Evolutionary conservation across 2,888 invertebrate species (phyloP).

Genomic region (Drosophila falleni): DNA sequence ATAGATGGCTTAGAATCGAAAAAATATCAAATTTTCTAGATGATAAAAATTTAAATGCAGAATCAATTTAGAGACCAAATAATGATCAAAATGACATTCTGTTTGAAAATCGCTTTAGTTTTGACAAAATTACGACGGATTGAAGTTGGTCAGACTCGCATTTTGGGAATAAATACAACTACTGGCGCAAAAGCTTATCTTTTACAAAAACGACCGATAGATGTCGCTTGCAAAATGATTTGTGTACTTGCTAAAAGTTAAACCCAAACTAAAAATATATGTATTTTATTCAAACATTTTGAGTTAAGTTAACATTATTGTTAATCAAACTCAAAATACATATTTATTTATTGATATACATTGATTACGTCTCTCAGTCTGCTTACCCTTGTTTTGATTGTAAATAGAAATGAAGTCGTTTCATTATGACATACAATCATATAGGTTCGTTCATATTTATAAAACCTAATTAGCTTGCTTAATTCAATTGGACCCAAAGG

Average conservation of each 20-base stretch:
- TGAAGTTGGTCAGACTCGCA: too few relatives aligned
- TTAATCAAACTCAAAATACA: background rate
- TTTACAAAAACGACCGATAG: constrained; percentile 14
- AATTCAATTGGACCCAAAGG: constrained; percentile 57
- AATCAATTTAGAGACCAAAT: too few relatives aligned
- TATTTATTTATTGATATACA: background rate
- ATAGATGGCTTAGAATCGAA: too few relatives aligned
- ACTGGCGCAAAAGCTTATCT: background rate
- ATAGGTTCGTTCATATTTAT: constrained; percentile 27
- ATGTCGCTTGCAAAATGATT: constrained; percentile 32
- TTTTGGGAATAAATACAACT: background rate
- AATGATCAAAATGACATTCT: too few relatives aligned
- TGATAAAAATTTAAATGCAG: too few relatives aligned
- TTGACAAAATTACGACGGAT: too few relatives aligned
- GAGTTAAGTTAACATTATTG: background rate
- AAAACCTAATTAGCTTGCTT: constrained; percentile 71
- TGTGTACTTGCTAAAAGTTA: constrained; percentile 12
- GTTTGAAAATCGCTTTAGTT: too few relatives aligned
- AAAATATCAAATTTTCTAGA: too few relatives aligned
- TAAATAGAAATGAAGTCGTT: background rate
- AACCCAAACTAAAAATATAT: background rate
- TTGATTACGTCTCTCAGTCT: background rate
- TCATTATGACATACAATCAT: constrained; percentile 21
- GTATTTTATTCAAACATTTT: background rate
- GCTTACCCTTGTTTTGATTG: background rate